A percentile compares a stretch with the other conserved stretches of the same genome.
Conservation (phyloP, 2,113 vertebrate genomes). For the Cyprinodon variegatus region DNA sequence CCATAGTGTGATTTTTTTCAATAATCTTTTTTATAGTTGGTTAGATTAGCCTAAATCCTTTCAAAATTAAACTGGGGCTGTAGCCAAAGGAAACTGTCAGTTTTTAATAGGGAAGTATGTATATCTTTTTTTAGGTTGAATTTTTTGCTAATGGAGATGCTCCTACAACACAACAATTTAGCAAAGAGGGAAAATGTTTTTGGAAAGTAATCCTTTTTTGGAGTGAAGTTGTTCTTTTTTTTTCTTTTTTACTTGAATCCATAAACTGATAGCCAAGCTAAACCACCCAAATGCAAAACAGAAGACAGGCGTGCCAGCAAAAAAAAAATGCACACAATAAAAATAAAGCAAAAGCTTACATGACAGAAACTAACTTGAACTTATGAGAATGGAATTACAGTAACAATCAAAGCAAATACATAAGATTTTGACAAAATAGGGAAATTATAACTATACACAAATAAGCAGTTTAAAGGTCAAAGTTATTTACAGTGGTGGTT, state of each 20-base stretch:
- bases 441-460: no score
- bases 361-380: neutral
- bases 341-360: neutral
- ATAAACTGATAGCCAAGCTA: neutral
- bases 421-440: neutral
- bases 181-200: neutral
- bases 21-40: neutral
- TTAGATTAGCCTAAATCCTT: neutral
- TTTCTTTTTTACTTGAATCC: neutral
- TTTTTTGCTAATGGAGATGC: neutral
- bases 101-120: neutral
- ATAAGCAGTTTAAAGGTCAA: no score
- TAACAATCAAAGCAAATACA: neutral
- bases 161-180: no score
- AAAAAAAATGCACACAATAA: neutral
- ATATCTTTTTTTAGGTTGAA: neutral
- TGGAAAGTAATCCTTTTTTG: neutral
- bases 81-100: neutral
- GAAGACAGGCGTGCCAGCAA: no score
- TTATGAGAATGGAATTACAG: neutral
- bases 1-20: neutral
- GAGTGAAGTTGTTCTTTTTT: neutral
- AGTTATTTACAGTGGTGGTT: neutral
- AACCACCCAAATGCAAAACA: neutral
- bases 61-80: neutral